phyloP scores from a whole-genome alignment of 2,888 invertebrate genomes.

The Orthosia gracilis region DNA sequence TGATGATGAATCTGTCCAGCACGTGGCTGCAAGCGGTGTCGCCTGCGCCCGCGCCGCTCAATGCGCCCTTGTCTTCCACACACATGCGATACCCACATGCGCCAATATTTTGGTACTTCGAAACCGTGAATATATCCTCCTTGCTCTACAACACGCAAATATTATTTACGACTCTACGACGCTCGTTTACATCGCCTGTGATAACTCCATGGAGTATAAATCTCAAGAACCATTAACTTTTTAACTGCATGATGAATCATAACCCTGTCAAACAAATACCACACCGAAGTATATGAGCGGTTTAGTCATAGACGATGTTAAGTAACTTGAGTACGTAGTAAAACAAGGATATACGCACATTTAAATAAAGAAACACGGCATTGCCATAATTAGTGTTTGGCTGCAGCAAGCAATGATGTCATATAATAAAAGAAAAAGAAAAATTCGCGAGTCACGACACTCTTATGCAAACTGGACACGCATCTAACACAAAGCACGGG shows the following conservation, averaged over 20 bases:
- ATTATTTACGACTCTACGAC: conserved; percentile 47
- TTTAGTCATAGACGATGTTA: conserved; percentile 37
- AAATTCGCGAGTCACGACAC: conserved; percentile 66
- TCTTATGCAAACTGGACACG: conserved; percentile 87
- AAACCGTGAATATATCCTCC: conserved; percentile 24
- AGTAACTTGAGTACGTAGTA: conserved; percentile 36
- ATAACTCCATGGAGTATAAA: conserved; percentile 37
- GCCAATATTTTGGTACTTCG: conserved; percentile 64
- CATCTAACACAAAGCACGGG: conserved; percentile 63
- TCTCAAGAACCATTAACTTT: conserved; percentile 50
- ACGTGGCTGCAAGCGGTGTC: conserved; percentile 79
- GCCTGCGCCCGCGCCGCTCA: conserved; percentile 74
- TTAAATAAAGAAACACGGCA: conserved; percentile 43
- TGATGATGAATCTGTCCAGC: conserved; percentile 81
- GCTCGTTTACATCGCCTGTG: conserved; percentile 10
- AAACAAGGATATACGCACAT: conserved; percentile 47
- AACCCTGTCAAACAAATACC: conserved; percentile 50
- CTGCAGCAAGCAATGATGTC: conserved; percentile 48
- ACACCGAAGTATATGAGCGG: conserved; percentile 37
- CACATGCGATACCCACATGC: conserved; percentile 85
- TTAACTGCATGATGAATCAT: conserved; percentile 57
- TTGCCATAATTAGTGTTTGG: conserved; percentile 38
- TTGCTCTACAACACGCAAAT: conserved; percentile 44
- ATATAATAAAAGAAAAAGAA: conserved; percentile 27
- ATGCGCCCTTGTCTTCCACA: conserved; percentile 83